phyloP scores from a whole-genome alignment of 2,113 vertebrate species.

The Oncorhynchus kisutch region DNA sequence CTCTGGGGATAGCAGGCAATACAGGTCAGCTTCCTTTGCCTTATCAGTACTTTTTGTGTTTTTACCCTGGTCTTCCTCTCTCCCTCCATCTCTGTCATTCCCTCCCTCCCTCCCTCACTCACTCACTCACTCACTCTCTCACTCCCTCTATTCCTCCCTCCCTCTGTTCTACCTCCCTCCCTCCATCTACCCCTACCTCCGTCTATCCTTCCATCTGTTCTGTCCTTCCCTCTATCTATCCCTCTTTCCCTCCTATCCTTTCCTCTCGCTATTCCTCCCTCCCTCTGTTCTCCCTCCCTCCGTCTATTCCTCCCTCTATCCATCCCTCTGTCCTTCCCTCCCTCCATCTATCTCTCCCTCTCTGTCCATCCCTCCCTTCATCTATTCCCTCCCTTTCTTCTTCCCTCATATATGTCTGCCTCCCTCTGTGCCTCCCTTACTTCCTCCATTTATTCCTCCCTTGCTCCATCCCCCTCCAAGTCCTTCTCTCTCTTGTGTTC shows the following conservation, averaged over 20 bases:
- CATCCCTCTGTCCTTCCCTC: not conserved
- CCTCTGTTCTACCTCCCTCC: constrained; percentile 28
- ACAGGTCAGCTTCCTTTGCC: constrained; percentile 69
- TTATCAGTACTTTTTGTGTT: constrained; percentile 66
- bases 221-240: not conserved
- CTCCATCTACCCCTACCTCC: constrained; percentile 18
- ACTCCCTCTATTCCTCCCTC: constrained; percentile 15
- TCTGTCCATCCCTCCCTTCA: no score
- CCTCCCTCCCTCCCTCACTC: constrained; percentile 17
- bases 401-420: no score
- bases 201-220: not conserved
- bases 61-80: constrained; percentile 10
- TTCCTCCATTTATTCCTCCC: no score
- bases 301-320: no score
- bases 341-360: no score
- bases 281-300: no score
- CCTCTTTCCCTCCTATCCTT: not conserved
- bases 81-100: constrained; percentile 49
- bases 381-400: no score
- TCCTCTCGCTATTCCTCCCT: no score
- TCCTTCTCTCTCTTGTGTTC: no score
- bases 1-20: constrained; percentile 53
- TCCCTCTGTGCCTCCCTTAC: no score
- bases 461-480: not conserved
- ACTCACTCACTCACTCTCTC: constrained; percentile 30